A percentile compares a stretch with the other conserved stretches of the same genome.
phyloP scores from a whole-genome alignment of 1,140 invertebrate species.

The Heterodera schachtii region DNA sequence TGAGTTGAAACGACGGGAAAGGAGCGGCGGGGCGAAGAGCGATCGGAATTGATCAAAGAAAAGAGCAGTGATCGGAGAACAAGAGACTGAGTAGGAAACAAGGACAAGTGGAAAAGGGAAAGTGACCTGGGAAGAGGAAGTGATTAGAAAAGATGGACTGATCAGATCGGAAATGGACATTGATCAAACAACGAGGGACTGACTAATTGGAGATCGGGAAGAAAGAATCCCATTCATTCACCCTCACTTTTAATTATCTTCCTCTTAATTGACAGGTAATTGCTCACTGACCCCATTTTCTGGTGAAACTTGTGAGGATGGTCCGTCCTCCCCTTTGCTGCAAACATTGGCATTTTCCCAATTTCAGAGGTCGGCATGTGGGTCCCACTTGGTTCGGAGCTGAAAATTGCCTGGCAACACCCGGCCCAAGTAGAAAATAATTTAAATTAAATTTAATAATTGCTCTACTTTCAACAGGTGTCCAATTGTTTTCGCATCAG shows the following conservation, averaged over 20 bases:
- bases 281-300: conserved; percentile 61
- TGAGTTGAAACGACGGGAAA: neutral
- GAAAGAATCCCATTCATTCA: neutral
- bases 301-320: conserved; percentile 60
- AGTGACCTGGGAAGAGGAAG: no score
- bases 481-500: conserved; percentile 62
- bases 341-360: neutral
- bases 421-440: conserved; percentile 52
- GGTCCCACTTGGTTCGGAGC: conserved; percentile 58
- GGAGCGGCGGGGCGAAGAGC: neutral
- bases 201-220: neutral
- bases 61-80: no score
- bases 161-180: no score
- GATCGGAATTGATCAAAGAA: neutral
- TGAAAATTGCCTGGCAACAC: conserved; percentile 64
- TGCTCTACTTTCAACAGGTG: conserved; percentile 22
- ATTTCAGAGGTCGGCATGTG: conserved; percentile 63
- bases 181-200: no score
- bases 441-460: no score
- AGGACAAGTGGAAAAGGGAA: no score
- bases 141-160: no score
- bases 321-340: conserved; percentile 24
- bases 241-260: no score
- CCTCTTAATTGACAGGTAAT: conserved; percentile 49
- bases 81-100: no score